Evolutionary conservation across 2,113 vertebrate genomes (phyloP), one percentile per base, ranked within the genome.

Genomic region (Apaloderma vittatum): DNA sequence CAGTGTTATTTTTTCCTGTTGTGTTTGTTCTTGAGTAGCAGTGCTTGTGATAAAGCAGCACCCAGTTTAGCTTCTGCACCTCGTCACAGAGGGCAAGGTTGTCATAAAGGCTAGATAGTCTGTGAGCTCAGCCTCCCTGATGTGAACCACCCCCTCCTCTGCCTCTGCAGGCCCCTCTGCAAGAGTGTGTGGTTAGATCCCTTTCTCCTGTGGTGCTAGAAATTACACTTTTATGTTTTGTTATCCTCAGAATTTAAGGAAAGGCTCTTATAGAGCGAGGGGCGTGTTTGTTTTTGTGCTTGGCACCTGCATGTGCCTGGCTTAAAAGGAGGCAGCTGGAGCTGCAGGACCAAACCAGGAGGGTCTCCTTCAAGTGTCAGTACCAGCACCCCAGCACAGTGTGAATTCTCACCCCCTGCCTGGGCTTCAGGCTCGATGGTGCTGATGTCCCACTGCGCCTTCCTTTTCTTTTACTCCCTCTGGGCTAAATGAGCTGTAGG

Each of bases 301-400:
- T 40, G 40, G 40, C 40, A 23, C 32, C 17, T 26, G 55, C 4
- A 0, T 6, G 15, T 46, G 40, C 43, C 61, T 7, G 11, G 40
- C 12, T 13, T 15, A 14, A 22, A 58, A 8, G 32, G 22, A 55
- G 37, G 46, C 36, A 54, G 65, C 22, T 49, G 58, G 88, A 61
- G 32, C 72, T 68, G 55, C 43, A 24, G 43, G 73, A 32, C 43
- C 1, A 0, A 48, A 51, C 17, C 36, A 37, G 23, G 59, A 83
- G 27, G 40, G 54, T 24, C 16, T 73, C 34, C 32, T n/a, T 49
- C 59, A 54, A 24, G 46, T 5, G 0, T 4, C 0, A 1, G 43
- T 57, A 21, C 43, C 29, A 27, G 9, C 32, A 34, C 29, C 55
- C 37, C 29, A 36, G 57, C 1, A 11, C 65, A 45, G 21, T 0